Conservation (phyloP, 1,140 invertebrate species). For the Trypoxylus dichotomus region DNA sequence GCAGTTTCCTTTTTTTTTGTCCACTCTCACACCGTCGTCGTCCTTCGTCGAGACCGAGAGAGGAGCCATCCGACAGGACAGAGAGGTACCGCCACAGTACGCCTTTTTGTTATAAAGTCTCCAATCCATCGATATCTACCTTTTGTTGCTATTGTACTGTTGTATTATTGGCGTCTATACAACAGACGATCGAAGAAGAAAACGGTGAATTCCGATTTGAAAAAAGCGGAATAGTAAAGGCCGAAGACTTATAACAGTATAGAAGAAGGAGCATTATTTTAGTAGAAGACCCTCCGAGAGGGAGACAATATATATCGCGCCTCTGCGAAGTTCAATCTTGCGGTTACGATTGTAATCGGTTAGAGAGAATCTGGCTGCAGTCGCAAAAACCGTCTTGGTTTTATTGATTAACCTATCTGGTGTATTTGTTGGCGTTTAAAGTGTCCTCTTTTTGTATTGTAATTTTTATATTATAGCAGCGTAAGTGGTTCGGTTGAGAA, state of each 20-base stretch:
- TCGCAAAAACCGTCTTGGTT: background rate
- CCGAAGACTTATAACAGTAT: slow-evolving; percentile 2
- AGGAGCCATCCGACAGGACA: background rate
- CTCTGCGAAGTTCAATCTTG: background rate
- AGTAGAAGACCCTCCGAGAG: background rate
- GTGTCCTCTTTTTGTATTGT: background rate
- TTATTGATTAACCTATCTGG: background rate
- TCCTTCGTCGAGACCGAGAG: background rate
- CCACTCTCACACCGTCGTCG: background rate
- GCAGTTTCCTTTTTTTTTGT: background rate
- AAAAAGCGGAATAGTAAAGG: background rate
- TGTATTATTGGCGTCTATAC: background rate
- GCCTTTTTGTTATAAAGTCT: background rate
- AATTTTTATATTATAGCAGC: background rate
- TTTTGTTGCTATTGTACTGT: background rate
- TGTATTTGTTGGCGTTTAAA: background rate
- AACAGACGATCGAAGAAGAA: background rate
- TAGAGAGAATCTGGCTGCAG: background rate
- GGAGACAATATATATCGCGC: background rate
- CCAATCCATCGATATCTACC: background rate
- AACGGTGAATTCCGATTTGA: background rate
- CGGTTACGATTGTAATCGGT: background rate
- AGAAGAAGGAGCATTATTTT: background rate
- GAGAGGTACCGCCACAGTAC: background rate
- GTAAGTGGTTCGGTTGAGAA: background rate